These are phyloP conservation scores for Halcyon smyrnensis DNA, from an alignment of 2,797 vertebrate species.

Conservation along the genomic window DNA sequence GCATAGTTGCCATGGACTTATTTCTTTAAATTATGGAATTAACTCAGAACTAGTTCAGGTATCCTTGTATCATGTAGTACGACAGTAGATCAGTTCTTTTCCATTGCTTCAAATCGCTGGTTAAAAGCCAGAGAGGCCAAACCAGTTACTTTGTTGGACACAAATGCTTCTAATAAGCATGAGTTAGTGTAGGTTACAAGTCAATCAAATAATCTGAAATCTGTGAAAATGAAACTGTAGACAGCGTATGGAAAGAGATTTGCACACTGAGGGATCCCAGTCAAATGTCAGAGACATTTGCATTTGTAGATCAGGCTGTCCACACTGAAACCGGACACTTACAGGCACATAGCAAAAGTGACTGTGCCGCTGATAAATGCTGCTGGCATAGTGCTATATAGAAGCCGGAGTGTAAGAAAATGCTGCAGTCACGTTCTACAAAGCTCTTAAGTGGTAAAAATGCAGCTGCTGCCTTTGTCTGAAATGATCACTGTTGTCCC, in stretches of 20 bases:
- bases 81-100: not conserved
- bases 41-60: not conserved
- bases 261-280: not conserved
- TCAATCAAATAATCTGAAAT: not conserved
- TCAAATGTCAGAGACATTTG: not conserved
- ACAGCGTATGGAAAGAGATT: not conserved
- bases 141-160: not conserved
- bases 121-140: not conserved
- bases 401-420: not conserved
- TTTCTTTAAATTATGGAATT: not conserved
- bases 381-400: not conserved
- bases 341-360: rapidly evolving
- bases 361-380: rapidly evolving
- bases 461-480: not conserved
- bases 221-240: not conserved
- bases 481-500: not conserved
- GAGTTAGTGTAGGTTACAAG: rapidly evolving
- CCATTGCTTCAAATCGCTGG: not conserved
- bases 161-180: not conserved
- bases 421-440: not conserved
- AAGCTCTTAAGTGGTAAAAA: not conserved
- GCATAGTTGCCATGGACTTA: not conserved
- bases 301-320: not conserved
- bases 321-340: not conserved
- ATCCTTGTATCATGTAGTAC: rapidly evolving